Conservation (phyloP, 2,888 invertebrate genomes). For the Acleris cristana region DNA sequence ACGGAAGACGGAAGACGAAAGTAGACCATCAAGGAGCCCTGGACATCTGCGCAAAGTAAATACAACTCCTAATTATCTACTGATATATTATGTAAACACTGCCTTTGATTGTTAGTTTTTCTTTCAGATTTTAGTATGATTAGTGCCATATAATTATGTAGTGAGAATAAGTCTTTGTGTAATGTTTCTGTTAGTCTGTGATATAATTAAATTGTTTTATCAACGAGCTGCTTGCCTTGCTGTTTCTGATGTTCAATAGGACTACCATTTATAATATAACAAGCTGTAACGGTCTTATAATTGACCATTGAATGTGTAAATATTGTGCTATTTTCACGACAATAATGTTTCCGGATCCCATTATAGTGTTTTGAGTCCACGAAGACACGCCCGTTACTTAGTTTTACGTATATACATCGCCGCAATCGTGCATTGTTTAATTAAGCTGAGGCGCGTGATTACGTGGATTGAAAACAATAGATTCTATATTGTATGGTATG, state of each 20-base stretch:
- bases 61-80: conserved; percentile 26
- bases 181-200: conserved; percentile 80
- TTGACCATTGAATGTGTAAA: conserved; percentile 12
- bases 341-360: conserved; percentile 11
- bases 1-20: background rate
- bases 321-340: conserved; percentile 13
- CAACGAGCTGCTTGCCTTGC: conserved; percentile 69
- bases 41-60: conserved; percentile 3
- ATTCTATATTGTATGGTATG: no score
- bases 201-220: conserved; percentile 69
- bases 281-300: background rate
- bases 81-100: conserved; percentile 53
- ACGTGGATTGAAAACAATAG: no score
- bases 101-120: conserved; percentile 62
- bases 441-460: no score
- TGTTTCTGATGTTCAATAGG: conserved; percentile 49
- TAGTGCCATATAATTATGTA: conserved; percentile 78
- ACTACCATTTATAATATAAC: conserved; percentile 8
- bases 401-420: no score
- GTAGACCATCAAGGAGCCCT: background rate
- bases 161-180: conserved; percentile 65
- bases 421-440: no score
- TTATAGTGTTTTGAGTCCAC: conserved; percentile 1
- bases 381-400: no score
- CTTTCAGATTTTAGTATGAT: conserved; percentile 64